Percentiles rank a stretch among this genome's conserved stretches.
Evolutionary conservation across 2,888 invertebrate species (phyloP).

Genomic region (Isoperla grammatica): DNA sequence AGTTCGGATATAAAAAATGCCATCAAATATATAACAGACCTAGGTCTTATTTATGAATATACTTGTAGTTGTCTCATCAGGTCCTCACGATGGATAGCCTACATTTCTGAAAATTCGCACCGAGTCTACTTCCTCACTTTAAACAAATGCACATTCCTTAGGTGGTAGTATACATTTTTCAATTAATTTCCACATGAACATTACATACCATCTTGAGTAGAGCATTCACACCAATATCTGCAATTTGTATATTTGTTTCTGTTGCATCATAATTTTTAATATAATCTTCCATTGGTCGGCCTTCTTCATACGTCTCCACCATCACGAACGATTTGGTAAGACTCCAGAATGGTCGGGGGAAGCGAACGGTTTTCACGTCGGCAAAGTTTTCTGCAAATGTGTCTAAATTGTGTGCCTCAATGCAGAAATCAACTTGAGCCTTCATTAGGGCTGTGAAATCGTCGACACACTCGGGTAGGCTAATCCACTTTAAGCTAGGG

Average conservation of each 20-base stretch:
- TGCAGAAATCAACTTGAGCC: constrained; percentile 45
- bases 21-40: no score
- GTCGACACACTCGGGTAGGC: constrained; percentile 44
- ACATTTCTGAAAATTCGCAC: no score
- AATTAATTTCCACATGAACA: no score
- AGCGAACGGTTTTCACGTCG: constrained; percentile 38
- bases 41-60: no score
- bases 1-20: no score
- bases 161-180: no score
- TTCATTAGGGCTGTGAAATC: constrained; percentile 46
- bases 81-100: no score
- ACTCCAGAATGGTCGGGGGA: constrained; percentile 42
- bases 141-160: no score
- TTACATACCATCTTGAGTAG: constrained; percentile 45
- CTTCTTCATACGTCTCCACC: constrained; percentile 48
- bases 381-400: constrained; percentile 44
- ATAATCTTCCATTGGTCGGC: constrained; percentile 40
- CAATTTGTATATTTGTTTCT: constrained; percentile 38
- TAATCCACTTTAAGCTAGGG: constrained; percentile 45
- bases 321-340: constrained; percentile 43
- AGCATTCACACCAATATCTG: constrained; percentile 44
- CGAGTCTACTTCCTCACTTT: no score
- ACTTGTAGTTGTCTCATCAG: no score
- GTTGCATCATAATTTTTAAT: constrained; percentile 27
- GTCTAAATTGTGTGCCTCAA: constrained; percentile 45